Base-by-base conservation (phyloP, 2,113 vertebrate species). In the human region DNA sequence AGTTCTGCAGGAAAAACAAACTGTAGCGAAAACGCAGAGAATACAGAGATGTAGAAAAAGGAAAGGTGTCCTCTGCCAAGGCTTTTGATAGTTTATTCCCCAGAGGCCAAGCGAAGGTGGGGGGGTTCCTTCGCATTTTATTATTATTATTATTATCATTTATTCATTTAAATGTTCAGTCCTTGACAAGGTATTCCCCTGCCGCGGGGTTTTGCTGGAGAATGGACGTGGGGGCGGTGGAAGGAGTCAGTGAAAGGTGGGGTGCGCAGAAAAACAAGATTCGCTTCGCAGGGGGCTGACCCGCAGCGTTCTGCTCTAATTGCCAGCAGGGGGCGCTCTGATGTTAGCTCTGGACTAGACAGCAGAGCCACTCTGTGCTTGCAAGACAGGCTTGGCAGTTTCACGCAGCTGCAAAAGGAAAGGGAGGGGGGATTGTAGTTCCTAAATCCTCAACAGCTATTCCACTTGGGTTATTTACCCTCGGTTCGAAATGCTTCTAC, bases 251-350 rank as follows among this genome's bases (percentile, higher is more conserved):
- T 5, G 35, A 10, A 40, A 22, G 57, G 52, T 2, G 22, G 78
- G 87, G 84, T 82, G n/a, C 18, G 4, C 79, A n/a, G 55, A 48
- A 81, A 84, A 90, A 10, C 83, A 20, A 2, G 10, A 0, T 73
- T 79, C 16, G 16, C 93, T 95, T 76, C 38, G 20, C 73, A 12
- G 92, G 68, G 90, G 66, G 93, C 95, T 75, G 95, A 73, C 89
- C 68, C 50, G 40, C 80, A 40, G 97, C 93, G 61, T 17, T 94
- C 97, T 38, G 3, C 78, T 2, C 17, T 0, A 9, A 9, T 38
- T 13, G 97, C 98, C 99, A 99, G 99, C 99, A 99, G 99, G 99
- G 99, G 99, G 99, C 99, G 99, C 99, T 99, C 99, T 98, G 98
- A 98, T 96, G 99, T 99, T 98, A 97, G 75, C 93, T 97, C 98